Conservation (phyloP, 2,888 invertebrate species). For the Acanthoscelides obtectus region DNA sequence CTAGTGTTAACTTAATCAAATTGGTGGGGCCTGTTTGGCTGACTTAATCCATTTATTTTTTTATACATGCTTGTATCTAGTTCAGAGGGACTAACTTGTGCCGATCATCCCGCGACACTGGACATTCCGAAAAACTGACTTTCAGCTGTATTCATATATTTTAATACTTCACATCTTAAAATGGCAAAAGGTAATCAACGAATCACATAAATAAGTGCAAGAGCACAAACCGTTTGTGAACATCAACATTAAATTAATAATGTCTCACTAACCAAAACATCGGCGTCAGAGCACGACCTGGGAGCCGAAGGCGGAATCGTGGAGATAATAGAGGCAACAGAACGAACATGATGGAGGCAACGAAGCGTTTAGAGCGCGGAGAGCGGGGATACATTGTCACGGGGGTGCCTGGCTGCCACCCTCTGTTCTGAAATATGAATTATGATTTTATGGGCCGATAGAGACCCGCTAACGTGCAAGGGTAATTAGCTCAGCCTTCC, state of each 20-base stretch:
- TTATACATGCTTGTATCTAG: no score
- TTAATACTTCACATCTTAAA: no score
- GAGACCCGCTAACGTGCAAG: constrained; percentile 45
- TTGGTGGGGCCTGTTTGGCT: no score
- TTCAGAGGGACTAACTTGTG: no score
- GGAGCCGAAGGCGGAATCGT: not conserved
- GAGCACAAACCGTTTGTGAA: no score
- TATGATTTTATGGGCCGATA: constrained; percentile 45
- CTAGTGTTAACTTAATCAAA: no score
- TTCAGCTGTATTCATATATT: no score
- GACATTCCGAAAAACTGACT: no score
- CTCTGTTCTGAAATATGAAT: constrained; percentile 35
- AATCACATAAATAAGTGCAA: no score
- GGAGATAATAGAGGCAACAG: not conserved
- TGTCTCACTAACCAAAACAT: not conserved
- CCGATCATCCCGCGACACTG: no score
- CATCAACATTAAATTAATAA: not conserved
- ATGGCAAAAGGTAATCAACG: no score
- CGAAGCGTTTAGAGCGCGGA: not conserved
- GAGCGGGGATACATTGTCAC: not conserved
- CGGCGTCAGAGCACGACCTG: not conserved
- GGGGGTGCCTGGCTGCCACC: not conserved
- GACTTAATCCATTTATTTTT: no score
- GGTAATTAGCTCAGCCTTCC: constrained; percentile 46
- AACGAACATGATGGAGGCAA: not conserved